Evolutionary conservation across 2,113 vertebrate genomes (phyloP).

Genomic region (Prionailurus viverrinus): DNA sequence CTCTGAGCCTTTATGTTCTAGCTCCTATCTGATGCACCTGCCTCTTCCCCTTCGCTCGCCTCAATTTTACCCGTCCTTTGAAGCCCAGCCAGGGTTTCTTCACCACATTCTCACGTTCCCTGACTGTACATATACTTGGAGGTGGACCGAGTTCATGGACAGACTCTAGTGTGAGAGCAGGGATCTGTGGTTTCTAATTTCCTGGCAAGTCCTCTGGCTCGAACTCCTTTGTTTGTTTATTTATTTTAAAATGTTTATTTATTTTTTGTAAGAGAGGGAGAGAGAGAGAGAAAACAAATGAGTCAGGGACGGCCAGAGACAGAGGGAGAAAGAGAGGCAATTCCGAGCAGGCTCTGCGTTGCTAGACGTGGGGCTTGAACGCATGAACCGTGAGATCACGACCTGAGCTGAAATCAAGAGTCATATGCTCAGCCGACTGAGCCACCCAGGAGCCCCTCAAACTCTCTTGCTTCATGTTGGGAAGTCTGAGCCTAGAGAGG

Average conservation of each 20-base stretch:
- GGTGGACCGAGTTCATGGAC: background rate
- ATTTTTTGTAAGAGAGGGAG: too few relatives aligned
- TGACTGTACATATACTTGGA: background rate
- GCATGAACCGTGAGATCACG: too few relatives aligned
- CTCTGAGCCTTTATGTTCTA: rapidly evolving
- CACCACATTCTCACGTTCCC: background rate
- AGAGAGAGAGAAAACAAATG: too few relatives aligned
- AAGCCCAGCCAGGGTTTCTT: background rate
- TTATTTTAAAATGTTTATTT: background rate
- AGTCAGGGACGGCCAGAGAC: too few relatives aligned
- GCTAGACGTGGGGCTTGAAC: too few relatives aligned
- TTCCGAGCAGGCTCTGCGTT: too few relatives aligned
- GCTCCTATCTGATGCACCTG: background rate
- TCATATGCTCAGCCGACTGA: too few relatives aligned
- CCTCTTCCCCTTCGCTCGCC: rapidly evolving
- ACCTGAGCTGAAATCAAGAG: too few relatives aligned
- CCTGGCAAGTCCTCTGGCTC: background rate
- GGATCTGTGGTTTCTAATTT: background rate
- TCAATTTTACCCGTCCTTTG: background rate
- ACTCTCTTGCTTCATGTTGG: background rate
- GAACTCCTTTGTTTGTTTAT: background rate
- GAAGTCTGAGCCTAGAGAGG: background rate
- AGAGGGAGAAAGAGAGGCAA: too few relatives aligned
- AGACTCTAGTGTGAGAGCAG: background rate
- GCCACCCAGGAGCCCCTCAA: too few relatives aligned